phyloP scores from a whole-genome alignment of 2,113 vertebrate species.

The Puma concolor region DNA sequence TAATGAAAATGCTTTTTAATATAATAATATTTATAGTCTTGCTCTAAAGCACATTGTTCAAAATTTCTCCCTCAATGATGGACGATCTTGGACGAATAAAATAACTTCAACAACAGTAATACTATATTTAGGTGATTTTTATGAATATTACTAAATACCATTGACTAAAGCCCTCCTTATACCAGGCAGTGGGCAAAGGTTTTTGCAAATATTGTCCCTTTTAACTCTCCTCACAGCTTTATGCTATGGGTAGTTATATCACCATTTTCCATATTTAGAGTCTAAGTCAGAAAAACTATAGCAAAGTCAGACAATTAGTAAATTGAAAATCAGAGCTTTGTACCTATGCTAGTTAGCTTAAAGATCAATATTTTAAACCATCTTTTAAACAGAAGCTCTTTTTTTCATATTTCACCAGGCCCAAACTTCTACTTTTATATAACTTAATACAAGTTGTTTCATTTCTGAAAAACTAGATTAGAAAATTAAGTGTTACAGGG shows the following conservation, averaged over 20 bases:
- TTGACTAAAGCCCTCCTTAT: not conserved
- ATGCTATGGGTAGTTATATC: not conserved
- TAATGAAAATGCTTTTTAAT: not conserved
- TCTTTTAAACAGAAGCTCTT: not conserved
- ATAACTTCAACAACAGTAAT: not conserved
- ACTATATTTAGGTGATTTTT: not conserved
- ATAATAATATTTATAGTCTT: not conserved
- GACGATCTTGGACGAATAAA: not conserved
- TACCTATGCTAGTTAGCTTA: not conserved
- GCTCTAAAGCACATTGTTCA: not conserved
- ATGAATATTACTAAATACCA: not conserved
- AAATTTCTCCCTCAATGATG: not conserved
- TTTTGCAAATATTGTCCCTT: not conserved
- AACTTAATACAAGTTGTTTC: not conserved
- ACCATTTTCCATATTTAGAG: not conserved
- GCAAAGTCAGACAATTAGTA: not conserved
- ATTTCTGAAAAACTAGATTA: not conserved
- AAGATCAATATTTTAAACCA: not conserved
- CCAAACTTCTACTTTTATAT: not conserved
- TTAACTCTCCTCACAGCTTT: not conserved
- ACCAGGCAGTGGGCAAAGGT: accelerated
- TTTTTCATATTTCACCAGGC: not conserved
- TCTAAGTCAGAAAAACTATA: not conserved
- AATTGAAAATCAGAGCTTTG: not conserved
- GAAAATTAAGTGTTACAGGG: not conserved